Conservation (phyloP, 1,140 invertebrate species). For the Pseudachorutes palmiensis region DNA sequence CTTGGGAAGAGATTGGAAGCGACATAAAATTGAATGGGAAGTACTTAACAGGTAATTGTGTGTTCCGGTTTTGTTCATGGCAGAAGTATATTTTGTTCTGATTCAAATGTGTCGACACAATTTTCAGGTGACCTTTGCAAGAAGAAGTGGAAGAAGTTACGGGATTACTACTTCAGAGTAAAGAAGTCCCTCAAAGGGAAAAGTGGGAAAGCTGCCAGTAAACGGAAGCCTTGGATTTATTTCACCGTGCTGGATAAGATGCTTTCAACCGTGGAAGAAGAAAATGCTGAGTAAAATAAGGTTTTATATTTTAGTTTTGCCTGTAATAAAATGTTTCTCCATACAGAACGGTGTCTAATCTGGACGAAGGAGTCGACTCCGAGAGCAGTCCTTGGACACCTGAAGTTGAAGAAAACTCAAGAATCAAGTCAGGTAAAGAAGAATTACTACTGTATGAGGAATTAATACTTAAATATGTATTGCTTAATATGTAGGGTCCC, state of each 20-base stretch:
- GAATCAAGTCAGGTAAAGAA: too few relatives aligned
- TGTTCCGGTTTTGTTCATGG: too few relatives aligned
- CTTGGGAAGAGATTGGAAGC: background rate
- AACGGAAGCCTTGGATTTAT: background rate
- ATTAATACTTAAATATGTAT: too few relatives aligned
- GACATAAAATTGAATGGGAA: background rate
- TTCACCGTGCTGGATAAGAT: background rate
- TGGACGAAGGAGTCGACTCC: too few relatives aligned
- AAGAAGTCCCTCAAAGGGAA: background rate
- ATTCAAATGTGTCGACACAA: background rate
- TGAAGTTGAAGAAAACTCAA: too few relatives aligned
- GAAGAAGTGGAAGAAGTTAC: background rate
- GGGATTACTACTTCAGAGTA: background rate
- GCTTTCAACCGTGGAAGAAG: background rate
- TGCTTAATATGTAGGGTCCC: too few relatives aligned
- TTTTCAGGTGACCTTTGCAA: background rate
- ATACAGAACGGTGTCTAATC: too few relatives aligned
- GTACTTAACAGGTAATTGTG: background rate
- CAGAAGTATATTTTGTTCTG: too few relatives aligned
- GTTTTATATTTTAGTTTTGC: slow-evolving; percentile 3
- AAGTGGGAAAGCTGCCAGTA: background rate
- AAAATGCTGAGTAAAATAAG: background rate
- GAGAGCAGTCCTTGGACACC: too few relatives aligned
- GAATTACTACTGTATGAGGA: too few relatives aligned
- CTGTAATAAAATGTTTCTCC: too few relatives aligned